Base-by-base conservation (phyloP, 2,113 vertebrate species). In the Ptilorrhoa leucosticta region DNA sequence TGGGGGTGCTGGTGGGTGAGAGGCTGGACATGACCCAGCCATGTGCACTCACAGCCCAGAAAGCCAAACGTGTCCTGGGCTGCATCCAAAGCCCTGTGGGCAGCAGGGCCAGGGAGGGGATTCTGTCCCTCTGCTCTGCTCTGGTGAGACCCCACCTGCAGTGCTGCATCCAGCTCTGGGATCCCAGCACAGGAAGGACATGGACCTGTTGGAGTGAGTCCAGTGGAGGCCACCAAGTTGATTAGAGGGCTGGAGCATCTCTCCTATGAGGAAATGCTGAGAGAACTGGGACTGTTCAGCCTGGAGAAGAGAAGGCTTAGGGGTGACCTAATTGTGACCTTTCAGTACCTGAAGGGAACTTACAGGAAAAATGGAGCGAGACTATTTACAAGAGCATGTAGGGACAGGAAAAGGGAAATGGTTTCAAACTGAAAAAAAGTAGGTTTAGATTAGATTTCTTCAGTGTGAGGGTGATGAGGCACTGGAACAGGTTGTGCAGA, bases 1-100 rank as follows among this genome's bases (percentile, higher is more conserved):
- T 7, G 4, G 31, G 1, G 1, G 0, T 68, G 63, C 14, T 51
- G 53, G 2, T 35, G 37, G 18, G 0, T 23, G 54, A 60, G 45
- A 51, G 15, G 27, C 18, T 60, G 72, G 33, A 28, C 53, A 23
- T 33, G 83, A 33, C 10, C 31, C 44, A 27, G 53, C 44, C 53
- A 44, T 86, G 61, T 1, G 37, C 21, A 37, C 51, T 68, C 45
- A 1, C 33, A 72, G 57, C 35, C 24, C 71, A 76, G 61, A n/a
- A 0, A 84, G 50, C 23, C 70, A 85, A n/a, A 47, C 1, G 2
- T 57, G 60, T 35, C 30, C 82, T 65, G 70, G 28, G 58, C 47
- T 45, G 48, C 48, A 45, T 33, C 69, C 48, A 84, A 50, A 64
- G n/a, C 58, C 1, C 4, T 0, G 11, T 45, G 39, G 57, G 16